These are phyloP conservation scores for Globia sparganii DNA, from an alignment of 2,888 invertebrate species.

Conservation along the genomic window DNA sequence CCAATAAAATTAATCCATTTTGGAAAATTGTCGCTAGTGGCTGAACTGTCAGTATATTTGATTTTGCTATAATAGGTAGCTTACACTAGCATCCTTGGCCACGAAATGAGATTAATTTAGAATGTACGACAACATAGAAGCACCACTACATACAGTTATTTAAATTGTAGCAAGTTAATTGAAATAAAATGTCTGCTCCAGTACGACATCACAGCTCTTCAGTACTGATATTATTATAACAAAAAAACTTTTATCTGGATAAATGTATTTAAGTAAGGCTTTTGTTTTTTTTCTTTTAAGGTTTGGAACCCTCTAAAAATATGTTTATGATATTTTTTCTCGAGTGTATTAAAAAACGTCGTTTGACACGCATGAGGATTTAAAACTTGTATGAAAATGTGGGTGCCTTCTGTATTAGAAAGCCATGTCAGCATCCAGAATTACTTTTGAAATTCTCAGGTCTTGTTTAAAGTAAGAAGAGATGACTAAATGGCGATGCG, in stretches of 20 bases:
- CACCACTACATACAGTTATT: slow-evolving; percentile 1
- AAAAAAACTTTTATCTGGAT: neutral
- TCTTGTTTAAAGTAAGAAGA: neutral
- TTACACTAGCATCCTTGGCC: neutral
- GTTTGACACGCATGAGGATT: neutral
- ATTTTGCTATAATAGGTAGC: neutral
- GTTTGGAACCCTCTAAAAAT: neutral
- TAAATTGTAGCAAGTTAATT: neutral
- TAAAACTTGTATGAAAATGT: neutral
- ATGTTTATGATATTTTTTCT: neutral
- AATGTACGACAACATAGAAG: neutral
- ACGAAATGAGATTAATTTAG: neutral
- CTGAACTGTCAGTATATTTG: neutral
- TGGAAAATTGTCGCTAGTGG: neutral
- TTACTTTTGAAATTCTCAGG: neutral
- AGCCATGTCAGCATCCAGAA: neutral
- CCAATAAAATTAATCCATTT: neutral
- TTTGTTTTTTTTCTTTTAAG: neutral
- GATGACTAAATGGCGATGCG: neutral
- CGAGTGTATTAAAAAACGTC: neutral
- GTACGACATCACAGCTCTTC: neutral
- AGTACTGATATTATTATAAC: neutral
- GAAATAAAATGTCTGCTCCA: neutral
- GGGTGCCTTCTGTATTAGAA: neutral
- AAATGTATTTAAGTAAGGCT: neutral